These are phyloP conservation scores for Cossypha dichroa DNA, from an alignment of 2,797 vertebrate species.

Conservation along the genomic window DNA sequence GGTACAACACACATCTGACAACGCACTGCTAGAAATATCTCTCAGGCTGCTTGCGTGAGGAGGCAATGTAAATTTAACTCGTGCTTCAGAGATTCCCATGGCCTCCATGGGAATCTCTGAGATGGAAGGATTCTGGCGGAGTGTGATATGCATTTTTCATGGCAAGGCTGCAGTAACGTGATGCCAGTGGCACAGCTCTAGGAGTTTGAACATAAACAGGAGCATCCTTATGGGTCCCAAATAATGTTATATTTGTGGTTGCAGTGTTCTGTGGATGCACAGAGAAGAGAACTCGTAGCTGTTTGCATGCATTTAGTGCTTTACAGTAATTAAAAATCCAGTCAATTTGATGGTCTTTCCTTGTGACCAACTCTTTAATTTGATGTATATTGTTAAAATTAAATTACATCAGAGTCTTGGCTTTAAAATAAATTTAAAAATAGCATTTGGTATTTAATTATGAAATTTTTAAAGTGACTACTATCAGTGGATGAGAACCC, in stretches of 20 bases:
- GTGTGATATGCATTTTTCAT: not conserved
- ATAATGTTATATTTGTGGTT: rapidly evolving
- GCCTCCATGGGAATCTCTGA: not conserved
- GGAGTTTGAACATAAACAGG: not conserved
- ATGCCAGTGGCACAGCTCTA: not conserved
- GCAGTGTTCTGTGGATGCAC: not conserved
- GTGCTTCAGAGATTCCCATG: not conserved
- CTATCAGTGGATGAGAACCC: not conserved
- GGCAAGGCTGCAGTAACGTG: not conserved
- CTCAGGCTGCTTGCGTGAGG: not conserved
- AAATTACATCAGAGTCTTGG: not conserved
- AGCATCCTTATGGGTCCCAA: not conserved
- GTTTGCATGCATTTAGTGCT: not conserved
- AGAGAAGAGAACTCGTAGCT: not conserved
- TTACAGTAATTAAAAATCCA: not conserved
- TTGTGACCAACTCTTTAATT: not conserved
- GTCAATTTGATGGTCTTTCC: not conserved
- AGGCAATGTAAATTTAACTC: not conserved
- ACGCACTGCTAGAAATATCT: not conserved
- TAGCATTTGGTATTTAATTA: not conserved
- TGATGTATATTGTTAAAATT: not conserved
- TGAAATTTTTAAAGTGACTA: not conserved
- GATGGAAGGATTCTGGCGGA: not conserved
- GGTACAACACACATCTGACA: not conserved
- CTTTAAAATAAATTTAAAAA: not conserved